Evolutionary conservation across 2,113 vertebrate species (phyloP).

Genomic region (Casuarius casuarius): DNA sequence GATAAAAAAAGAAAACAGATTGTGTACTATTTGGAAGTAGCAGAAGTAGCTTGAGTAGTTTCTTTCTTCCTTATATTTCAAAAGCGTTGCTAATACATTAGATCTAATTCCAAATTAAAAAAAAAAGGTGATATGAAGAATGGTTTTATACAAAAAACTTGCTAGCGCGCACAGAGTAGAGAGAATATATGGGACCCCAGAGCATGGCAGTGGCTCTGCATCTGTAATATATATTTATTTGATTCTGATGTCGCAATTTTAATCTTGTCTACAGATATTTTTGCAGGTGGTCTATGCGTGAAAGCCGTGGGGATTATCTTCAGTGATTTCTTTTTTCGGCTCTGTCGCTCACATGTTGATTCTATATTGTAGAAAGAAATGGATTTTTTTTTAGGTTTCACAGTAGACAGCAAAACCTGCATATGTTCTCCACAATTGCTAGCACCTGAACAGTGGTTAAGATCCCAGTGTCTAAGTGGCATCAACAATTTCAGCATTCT

Average conservation of each 20-base stretch:
- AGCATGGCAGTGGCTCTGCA: neutral
- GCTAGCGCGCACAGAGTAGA: neutral
- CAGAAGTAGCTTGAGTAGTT: neutral
- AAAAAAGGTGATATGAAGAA: neutral
- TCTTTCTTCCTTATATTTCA: neutral
- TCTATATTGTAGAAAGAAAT: neutral
- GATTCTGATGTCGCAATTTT: neutral
- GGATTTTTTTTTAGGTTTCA: neutral
- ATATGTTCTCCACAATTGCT: rapidly evolving
- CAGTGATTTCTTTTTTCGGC: neutral
- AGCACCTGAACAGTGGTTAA: neutral
- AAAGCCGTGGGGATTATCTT: neutral
- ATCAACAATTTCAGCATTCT: neutral
- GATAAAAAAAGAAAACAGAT: neutral
- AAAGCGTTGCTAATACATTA: rapidly evolving
- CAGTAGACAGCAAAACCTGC: rapidly evolving
- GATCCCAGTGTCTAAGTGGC: neutral
- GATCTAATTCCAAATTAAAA: neutral
- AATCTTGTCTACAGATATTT: neutral
- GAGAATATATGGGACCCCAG: neutral
- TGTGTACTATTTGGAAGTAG: neutral
- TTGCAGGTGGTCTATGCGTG: neutral
- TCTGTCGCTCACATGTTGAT: neutral
- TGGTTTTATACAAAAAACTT: neutral
- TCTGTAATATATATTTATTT: neutral